Evolutionary conservation across 2,888 invertebrate species (phyloP).

Genomic region (Leptinotarsa peninsularis): DNA sequence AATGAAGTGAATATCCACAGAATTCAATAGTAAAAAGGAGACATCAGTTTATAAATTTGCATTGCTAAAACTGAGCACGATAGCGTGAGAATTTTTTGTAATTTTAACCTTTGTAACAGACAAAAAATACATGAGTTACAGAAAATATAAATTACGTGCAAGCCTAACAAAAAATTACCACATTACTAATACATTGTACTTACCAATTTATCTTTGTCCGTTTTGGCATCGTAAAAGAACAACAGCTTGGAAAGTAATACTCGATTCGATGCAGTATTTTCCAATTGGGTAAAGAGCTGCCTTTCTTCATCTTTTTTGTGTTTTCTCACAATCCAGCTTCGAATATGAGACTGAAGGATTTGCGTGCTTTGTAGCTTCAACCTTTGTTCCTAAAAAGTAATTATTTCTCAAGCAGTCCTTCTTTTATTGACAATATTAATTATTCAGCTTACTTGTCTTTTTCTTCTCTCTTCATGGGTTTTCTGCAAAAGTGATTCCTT

Average conservation of each 20-base stretch:
- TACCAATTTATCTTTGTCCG: slow-evolving; percentile 78
- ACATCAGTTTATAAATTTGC: too few relatives aligned
- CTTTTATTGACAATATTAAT: too few relatives aligned
- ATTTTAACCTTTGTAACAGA: too few relatives aligned
- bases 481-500: slow-evolving; percentile 80
- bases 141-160: too few relatives aligned
- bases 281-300: slow-evolving; percentile 74
- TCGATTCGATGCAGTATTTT: slow-evolving; percentile 67
- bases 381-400: slow-evolving; percentile 73
- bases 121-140: too few relatives aligned
- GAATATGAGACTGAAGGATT: slow-evolving; percentile 83
- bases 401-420: not conserved
- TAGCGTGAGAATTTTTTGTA: not conserved
- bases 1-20: too few relatives aligned
- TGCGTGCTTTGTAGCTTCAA: slow-evolving; percentile 80
- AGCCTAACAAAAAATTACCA: too few relatives aligned
- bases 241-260: slow-evolving; percentile 76
- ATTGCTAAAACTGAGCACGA: too few relatives aligned
- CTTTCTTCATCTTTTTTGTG: slow-evolving; percentile 76
- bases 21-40: too few relatives aligned
- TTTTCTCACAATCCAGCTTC: slow-evolving; percentile 80
- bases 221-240: slow-evolving; percentile 80
- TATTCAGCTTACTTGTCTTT: slow-evolving; percentile 77
- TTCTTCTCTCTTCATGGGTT: slow-evolving; percentile 86
- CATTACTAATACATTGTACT: slow-evolving; percentile 40